Evolutionary conservation across 2,113 vertebrate genomes (phyloP).

Genomic region (Pimephales promelas): DNA sequence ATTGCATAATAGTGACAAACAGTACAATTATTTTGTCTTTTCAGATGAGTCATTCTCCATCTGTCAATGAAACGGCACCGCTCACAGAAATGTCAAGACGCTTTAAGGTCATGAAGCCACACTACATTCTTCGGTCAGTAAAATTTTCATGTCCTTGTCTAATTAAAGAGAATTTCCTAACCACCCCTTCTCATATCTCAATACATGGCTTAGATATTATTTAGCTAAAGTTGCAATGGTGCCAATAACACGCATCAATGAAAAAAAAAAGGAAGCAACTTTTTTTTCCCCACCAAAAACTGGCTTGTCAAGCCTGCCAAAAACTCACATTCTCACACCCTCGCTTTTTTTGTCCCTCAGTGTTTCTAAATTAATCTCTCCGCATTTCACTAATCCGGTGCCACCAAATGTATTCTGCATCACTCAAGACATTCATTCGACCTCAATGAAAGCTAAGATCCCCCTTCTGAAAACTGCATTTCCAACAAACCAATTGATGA

Average conservation of each 20-base stretch:
- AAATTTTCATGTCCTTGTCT: neutral
- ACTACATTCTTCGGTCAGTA: neutral
- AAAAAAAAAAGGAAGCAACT: neutral
- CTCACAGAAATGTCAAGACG: neutral
- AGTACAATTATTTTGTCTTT: neutral
- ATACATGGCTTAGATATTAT: neutral
- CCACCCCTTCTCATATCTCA: neutral
- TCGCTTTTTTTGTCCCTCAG: constrained; percentile 34
- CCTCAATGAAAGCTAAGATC: constrained; percentile 47
- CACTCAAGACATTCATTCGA: constrained; percentile 41
- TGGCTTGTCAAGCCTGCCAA: neutral
- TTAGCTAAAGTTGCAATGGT: neutral
- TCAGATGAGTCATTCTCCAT: neutral
- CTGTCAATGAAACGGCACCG: neutral
- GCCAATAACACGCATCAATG: constrained; percentile 25
- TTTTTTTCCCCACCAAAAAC: neutral
- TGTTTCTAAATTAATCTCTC: constrained; percentile 46
- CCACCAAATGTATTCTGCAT: constrained; percentile 38
- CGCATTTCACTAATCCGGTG: constrained; percentile 42
- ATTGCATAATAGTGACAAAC: neutral
- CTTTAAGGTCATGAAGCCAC: neutral
- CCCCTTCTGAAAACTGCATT: constrained; percentile 9
- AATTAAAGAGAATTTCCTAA: constrained; percentile 17
- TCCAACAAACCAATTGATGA: constrained; percentile 37
- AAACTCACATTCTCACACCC: constrained; percentile 36